Evolutionary conservation across 2,888 invertebrate genomes (phyloP), one percentile per base, ranked within the genome.

Genomic region (Punctoribates punctum): DNA sequence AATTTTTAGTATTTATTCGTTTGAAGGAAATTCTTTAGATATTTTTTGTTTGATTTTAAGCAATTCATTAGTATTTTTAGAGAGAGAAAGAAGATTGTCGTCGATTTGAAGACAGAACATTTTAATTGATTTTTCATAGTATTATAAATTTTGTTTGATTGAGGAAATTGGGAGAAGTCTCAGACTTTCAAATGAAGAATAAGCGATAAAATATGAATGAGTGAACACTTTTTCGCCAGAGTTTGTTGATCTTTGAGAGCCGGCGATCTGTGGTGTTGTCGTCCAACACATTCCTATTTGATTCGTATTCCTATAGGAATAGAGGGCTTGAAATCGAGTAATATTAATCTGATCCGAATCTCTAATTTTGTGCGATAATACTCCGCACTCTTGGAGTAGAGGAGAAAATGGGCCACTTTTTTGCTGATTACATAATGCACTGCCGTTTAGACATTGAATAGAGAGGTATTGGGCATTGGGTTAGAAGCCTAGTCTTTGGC

Each of bases 351-450:
- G 5, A n/a, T 62, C 8, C 20, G 29, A 62, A 62, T 62, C 62
- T 62, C 62, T 29, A 8, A 29, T 27, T 62, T 62, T 62, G 67
- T 62, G 67, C 38, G 67, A 67, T 67, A 67, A 67, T 67, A 67
- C 38, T 38, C 11, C 17, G 17, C 3, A 3, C 34, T 11, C 13
- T 25, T 9, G n/a, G 11, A 25, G 27, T 62, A 62, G 17, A 4
- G 62, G 25, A 9, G 17, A 67, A 38, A 67, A 67, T 34, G 38
- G 67, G 67, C 67, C 67, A 67, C 67, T 67, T 67, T 67, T 67
- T 67, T 38, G 5, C 38, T 67, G 67, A 67, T 67, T 67, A 20
- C 67, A 67, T 67, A 67, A 67, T 67, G 38, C 67, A 67, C 6
- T 67, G 67, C 67, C 67, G 67, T 67, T 67, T 67, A 38, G 34